These are phyloP conservation scores for Philonicus albiceps DNA, from an alignment of 2,888 invertebrate genomes.

Conservation along the genomic window DNA sequence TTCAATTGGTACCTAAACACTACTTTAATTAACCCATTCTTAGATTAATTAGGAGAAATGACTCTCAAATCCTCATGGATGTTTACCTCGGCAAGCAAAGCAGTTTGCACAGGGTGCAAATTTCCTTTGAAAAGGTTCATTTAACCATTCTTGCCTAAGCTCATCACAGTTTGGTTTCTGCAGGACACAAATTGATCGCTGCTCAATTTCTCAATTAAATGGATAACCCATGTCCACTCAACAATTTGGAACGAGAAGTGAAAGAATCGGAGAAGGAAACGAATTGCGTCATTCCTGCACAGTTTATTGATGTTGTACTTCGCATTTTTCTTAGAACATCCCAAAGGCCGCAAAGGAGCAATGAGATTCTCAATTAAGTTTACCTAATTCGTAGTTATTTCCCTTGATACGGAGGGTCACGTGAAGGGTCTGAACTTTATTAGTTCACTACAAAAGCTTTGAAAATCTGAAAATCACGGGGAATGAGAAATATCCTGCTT, in stretches of 20 bases:
- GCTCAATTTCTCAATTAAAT: neutral
- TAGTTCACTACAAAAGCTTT: neutral
- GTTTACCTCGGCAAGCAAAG: neutral
- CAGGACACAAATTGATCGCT: neutral
- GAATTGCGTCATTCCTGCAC: neutral
- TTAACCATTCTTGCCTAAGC: neutral
- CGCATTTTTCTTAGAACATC: neutral
- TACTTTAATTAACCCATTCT: neutral
- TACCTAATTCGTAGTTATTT: conserved; percentile 45
- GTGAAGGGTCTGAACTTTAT: neutral
- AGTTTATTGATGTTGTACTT: neutral
- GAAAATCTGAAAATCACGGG: neutral
- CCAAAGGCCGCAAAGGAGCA: neutral
- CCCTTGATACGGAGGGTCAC: conserved; percentile 35
- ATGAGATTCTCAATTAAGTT: conserved; percentile 41
- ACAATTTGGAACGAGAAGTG: neutral
- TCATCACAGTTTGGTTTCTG: neutral
- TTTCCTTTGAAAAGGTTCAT: neutral
- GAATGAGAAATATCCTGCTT: neutral
- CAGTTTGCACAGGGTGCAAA: neutral
- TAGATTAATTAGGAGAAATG: neutral
- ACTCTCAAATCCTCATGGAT: neutral
- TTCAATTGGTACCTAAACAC: neutral
- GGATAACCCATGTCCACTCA: neutral
- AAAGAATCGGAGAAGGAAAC: neutral